phyloP scores from a whole-genome alignment of 2,797 vertebrate species.

The Eospalax fontanierii region DNA sequence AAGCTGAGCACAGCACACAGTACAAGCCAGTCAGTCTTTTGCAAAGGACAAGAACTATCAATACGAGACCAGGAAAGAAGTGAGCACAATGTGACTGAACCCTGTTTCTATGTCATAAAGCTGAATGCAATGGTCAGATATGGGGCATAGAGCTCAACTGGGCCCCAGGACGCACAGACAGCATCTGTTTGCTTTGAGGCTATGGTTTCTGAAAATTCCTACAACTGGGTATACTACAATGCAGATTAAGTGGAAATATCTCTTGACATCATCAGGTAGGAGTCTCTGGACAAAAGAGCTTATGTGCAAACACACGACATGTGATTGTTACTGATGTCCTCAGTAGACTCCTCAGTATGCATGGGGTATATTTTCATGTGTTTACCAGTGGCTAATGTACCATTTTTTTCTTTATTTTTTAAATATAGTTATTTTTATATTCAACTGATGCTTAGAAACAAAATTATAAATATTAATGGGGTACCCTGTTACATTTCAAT shows the following conservation, averaged over 20 bases:
- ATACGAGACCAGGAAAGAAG: not conserved
- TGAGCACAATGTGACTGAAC: not conserved
- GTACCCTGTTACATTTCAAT: not conserved
- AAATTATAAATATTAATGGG: not conserved
- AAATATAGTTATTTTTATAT: not conserved
- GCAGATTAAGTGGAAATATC: constrained; percentile 1
- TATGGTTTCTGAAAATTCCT: not conserved
- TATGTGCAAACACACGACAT: not conserved
- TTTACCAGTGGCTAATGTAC: not conserved
- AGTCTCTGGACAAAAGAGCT: not conserved
- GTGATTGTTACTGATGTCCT: not conserved
- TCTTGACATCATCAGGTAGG: not conserved
- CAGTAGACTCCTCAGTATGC: not conserved
- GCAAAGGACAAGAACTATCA: not conserved
- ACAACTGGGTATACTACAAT: not conserved
- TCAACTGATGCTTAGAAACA: not conserved
- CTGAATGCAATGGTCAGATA: not conserved
- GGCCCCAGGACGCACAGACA: not conserved
- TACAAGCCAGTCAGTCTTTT: constrained; percentile 19
- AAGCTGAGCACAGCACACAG: not conserved
- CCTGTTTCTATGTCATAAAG: not conserved
- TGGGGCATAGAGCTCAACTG: not conserved
- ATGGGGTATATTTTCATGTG: not conserved
- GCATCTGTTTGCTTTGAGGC: not conserved
- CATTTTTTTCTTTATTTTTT: not conserved